These are phyloP conservation scores for Sinotaia quadrata DNA, from an alignment of 2,888 invertebrate genomes.

Conservation along the genomic window DNA sequence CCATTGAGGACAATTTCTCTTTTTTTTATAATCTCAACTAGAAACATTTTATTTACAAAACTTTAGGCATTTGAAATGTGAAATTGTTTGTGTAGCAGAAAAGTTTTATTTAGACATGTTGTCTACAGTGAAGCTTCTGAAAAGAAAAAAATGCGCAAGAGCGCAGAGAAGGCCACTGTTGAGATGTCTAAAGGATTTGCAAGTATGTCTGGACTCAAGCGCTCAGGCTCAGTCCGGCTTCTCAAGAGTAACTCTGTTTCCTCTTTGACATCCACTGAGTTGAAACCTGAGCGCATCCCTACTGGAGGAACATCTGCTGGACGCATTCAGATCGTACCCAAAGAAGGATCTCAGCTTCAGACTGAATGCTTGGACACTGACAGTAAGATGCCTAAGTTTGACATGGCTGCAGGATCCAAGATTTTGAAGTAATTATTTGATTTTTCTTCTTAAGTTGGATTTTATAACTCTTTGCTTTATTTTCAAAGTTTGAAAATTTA, in stretches of 20 bases:
- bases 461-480: too few relatives aligned
- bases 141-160: slow-evolving; percentile 17
- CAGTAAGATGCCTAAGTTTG: slow-evolving; percentile 42
- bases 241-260: slow-evolving; percentile 12
- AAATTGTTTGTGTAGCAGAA: too few relatives aligned
- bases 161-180: not conserved
- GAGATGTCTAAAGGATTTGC: not conserved
- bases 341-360: not conserved
- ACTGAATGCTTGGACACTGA: not conserved
- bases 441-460: too few relatives aligned
- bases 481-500: too few relatives aligned
- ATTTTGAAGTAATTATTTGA: slow-evolving; percentile 52
- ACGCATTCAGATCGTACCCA: slow-evolving; percentile 1
- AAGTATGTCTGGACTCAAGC: not conserved
- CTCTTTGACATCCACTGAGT: not conserved
- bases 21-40: too few relatives aligned
- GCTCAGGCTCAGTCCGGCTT: slow-evolving; percentile 1
- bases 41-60: too few relatives aligned
- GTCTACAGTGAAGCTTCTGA: slow-evolving; percentile 3
- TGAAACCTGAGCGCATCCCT: not conserved
- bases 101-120: slow-evolving; percentile 7
- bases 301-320: slow-evolving; percentile 1
- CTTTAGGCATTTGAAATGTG: too few relatives aligned
- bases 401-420: slow-evolving; percentile 46
- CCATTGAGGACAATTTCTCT: too few relatives aligned